These are phyloP conservation scores for Acrobasis repandana DNA, from an alignment of 2,888 invertebrate genomes.

Conservation along the genomic window DNA sequence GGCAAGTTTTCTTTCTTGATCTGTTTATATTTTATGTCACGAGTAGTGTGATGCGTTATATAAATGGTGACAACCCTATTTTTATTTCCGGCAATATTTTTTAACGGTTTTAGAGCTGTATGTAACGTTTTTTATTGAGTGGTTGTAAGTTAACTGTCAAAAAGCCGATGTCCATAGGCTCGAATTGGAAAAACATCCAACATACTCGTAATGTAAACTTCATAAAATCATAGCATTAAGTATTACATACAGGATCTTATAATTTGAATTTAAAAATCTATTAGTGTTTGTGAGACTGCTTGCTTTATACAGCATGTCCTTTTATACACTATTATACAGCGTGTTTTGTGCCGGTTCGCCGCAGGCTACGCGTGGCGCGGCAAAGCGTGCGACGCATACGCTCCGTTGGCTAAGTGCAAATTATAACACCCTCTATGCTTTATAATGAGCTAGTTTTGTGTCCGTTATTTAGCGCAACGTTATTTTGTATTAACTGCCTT, in stretches of 20 bases:
- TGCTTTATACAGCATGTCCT: conserved; percentile 1
- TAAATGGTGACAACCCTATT: conserved; percentile 14
- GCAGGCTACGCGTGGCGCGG: not conserved
- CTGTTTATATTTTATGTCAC: conserved; percentile 34
- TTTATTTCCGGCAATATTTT: conserved; percentile 13
- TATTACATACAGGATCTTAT: conserved; percentile 1
- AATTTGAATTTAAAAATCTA: conserved; percentile 18
- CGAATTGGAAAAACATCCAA: not conserved
- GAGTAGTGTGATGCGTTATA: conserved; percentile 6
- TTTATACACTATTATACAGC: not conserved
- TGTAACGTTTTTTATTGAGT: not conserved
- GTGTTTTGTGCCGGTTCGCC: conserved; percentile 4
- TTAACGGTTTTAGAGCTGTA: not conserved
- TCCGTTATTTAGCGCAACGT: not conserved
- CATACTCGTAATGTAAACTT: not conserved
- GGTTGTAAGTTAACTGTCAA: not conserved
- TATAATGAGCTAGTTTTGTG: conserved; percentile 10
- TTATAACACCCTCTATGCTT: conserved; percentile 14
- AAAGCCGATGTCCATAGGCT: too few relatives aligned
- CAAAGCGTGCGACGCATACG: conserved; percentile 10
- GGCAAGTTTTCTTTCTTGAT: not conserved
- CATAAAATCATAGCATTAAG: not conserved
- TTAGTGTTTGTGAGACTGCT: conserved; percentile 1
- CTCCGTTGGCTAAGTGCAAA: conserved; percentile 6
- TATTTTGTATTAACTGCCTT: not conserved